Evolutionary conservation across 2,797 vertebrate genomes (phyloP).

Genomic region (Geotrypetes seraphini): DNA sequence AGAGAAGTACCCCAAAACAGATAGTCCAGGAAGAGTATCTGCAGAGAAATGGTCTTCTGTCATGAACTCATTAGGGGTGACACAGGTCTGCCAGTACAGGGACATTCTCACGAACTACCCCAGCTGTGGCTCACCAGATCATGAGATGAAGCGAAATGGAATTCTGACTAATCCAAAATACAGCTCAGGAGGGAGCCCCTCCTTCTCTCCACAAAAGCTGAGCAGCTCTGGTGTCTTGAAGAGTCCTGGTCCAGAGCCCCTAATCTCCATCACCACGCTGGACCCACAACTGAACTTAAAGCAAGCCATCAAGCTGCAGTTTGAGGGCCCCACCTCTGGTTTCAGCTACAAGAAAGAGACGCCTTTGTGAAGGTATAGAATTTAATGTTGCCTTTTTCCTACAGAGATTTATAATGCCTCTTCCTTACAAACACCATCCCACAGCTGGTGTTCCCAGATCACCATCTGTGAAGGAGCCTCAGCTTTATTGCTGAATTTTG

Average conservation of each 20-base stretch:
- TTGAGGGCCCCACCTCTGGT: conserved; percentile 68
- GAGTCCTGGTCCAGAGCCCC: conserved; percentile 15
- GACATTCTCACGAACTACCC: background rate
- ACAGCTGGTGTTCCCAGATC: too few relatives aligned
- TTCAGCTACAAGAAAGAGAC: conserved; percentile 68
- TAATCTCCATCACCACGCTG: conserved; percentile 45
- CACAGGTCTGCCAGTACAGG: conserved; percentile 37
- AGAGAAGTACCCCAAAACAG: background rate
- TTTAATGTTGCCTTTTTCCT: too few relatives aligned
- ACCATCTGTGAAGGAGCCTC: too few relatives aligned
- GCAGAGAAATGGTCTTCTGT: conserved; percentile 51
- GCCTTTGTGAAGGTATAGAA: conserved; percentile 55
- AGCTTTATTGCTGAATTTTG: too few relatives aligned
- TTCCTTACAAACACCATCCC: too few relatives aligned
- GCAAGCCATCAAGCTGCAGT: conserved; percentile 71
- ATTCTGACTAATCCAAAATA: conserved; percentile 4
- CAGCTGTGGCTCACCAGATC: background rate
- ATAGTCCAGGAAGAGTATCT: background rate
- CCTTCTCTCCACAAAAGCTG: background rate
- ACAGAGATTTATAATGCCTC: too few relatives aligned
- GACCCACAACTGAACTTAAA: conserved; percentile 69
- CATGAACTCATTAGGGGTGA: conserved; percentile 61
- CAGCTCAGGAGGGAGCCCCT: background rate
- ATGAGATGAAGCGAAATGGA: background rate
- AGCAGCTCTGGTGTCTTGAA: background rate